phyloP scores from a whole-genome alignment of 2,113 vertebrate genomes.

The Narcine bancroftii region DNA sequence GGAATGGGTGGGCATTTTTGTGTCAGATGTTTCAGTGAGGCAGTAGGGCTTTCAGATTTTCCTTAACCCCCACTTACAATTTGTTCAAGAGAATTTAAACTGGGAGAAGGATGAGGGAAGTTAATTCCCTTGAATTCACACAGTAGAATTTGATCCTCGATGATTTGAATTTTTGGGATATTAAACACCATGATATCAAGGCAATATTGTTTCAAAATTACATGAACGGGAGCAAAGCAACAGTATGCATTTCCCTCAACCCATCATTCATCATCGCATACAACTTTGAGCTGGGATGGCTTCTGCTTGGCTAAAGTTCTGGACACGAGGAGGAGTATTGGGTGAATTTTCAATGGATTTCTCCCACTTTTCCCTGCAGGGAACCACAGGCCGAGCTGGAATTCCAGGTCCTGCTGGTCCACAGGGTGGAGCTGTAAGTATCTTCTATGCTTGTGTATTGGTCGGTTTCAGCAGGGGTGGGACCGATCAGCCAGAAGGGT shows the following conservation, averaged over 20 bases:
- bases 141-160: neutral
- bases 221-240: neutral
- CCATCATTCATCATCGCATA: neutral
- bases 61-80: neutral
- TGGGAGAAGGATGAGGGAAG: neutral
- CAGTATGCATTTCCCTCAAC: too few relatives aligned
- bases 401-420: constrained; percentile 71
- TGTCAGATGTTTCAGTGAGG: neutral
- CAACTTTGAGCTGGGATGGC: neutral
- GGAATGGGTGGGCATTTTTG: too few relatives aligned
- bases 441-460: neutral
- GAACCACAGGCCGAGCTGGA: constrained; percentile 66
- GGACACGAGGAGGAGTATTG: neutral
- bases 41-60: neutral
- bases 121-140: neutral
- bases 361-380: constrained; percentile 54
- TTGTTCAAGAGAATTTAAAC: neutral
- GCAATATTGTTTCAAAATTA: too few relatives aligned
- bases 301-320: neutral
- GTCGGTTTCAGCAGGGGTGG: neutral
- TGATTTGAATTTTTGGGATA: neutral
- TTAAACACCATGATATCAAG: neutral
- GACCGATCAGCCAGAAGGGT: neutral
- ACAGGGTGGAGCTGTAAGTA: constrained; percentile 82
- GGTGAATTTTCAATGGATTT: neutral